phyloP scores from a whole-genome alignment of 2,797 vertebrate species.

The Melanotaenia nigrans region DNA sequence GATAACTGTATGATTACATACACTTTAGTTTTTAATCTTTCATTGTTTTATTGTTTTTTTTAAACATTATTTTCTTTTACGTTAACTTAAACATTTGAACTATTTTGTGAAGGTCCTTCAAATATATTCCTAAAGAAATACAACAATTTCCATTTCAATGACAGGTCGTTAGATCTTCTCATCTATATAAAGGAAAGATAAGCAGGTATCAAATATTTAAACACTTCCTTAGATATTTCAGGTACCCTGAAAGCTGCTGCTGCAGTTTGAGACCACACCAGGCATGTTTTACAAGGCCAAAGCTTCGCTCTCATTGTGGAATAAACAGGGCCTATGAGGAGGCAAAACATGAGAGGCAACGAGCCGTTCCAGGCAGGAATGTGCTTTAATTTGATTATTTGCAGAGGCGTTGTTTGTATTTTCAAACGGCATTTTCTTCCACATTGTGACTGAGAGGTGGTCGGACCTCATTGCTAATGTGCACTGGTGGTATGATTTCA shows the following conservation, averaged over 20 bases:
- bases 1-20: too few species aligned
- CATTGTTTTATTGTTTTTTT: too few species aligned
- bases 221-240: neutral
- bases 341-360: constrained; percentile 30
- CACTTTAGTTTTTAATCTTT: too few species aligned
- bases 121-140: too few species aligned
- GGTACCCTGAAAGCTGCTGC: neutral
- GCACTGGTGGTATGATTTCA: constrained; percentile 66
- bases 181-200: neutral
- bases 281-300: neutral
- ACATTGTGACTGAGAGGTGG: constrained; percentile 45
- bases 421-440: constrained; percentile 41
- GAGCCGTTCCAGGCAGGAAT: constrained; percentile 35
- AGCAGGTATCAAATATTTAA: constrained; percentile 1
- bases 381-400: constrained; percentile 40
- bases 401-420: constrained; percentile 44
- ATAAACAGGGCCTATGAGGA: constrained; percentile 29
- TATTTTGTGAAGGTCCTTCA: too few species aligned
- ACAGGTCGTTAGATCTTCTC: too few species aligned
- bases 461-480: constrained; percentile 63
- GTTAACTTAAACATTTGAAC: too few species aligned
- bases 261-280: constrained; percentile 10
- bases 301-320: constrained; percentile 14
- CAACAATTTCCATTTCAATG: too few species aligned
- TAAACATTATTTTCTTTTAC: too few species aligned